Percentiles rank a stretch among this genome's conserved stretches.
phyloP scores from a whole-genome alignment of 2,797 vertebrate genomes.

The Oreonectes daqikongensis region DNA sequence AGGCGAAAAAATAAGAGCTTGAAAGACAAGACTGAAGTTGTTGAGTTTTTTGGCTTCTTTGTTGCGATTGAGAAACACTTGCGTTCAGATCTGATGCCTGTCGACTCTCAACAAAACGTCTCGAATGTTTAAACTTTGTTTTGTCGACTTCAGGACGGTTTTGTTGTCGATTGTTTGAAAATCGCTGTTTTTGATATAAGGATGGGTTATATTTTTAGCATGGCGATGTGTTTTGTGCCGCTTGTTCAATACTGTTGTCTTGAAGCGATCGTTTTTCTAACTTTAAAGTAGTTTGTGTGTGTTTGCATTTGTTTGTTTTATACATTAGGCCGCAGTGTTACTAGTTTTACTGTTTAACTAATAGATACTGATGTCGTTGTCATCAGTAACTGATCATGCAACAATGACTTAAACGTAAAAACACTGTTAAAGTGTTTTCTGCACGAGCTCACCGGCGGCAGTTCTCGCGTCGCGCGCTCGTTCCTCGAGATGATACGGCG shows the following conservation, averaged over 20 bases:
- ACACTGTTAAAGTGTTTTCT: background rate
- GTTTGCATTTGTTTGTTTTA: background rate
- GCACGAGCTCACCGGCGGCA: background rate
- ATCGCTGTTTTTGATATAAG: background rate
- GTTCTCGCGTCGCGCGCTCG: background rate
- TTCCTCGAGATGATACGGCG: background rate
- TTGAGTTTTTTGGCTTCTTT: constrained; percentile 56
- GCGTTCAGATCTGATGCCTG: too few relatives aligned
- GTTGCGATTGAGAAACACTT: constrained; percentile 50
- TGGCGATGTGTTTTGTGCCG: background rate
- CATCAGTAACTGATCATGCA: background rate
- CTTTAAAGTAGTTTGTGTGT: background rate
- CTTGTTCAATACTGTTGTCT: background rate
- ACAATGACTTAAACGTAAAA: background rate
- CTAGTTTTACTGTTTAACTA: background rate
- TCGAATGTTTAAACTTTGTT: constrained; percentile 16
- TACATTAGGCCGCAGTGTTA: background rate
- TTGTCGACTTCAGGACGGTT: background rate
- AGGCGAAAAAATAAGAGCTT: constrained; percentile 40
- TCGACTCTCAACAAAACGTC: background rate
- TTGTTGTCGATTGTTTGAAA: background rate
- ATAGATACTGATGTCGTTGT: too few relatives aligned
- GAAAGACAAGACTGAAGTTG: constrained; percentile 51
- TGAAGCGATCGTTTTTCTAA: background rate
- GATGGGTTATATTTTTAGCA: background rate